Evolutionary conservation across 1,140 invertebrate genomes (phyloP), one percentile per base, ranked within the genome.

Genomic region (Hyles vespertilio): DNA sequence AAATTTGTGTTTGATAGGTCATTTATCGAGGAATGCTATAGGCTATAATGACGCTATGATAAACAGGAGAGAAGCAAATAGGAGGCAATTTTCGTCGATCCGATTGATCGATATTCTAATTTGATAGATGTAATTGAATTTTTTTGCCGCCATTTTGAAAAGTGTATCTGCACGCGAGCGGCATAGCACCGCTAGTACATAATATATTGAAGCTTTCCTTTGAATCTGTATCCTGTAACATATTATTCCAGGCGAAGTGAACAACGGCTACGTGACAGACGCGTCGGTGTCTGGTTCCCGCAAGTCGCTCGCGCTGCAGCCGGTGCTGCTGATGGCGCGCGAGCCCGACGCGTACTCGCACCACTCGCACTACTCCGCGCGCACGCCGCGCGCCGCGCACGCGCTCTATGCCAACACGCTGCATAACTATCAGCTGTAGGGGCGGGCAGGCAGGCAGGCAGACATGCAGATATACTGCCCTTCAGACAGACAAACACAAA

Each of bases 261-360:
- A 97, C 85, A 93, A 94, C 64, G 95, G 93, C 3, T 97, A 95
- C 78, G 92, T 97, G 51, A 92, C 91, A 2, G 96, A 97, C 82
- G 93, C 92, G 58, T 96, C 95, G 48, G 91, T 96, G 12, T 93
- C 94, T 5, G 95, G 95, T 0, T 96, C 95, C 1, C 87, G 96
- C 54, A 97, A 97, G 80, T 96, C 96, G 0, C 87, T 96, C 9
- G 96, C 95, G 59, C 88, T 97, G 11, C 95, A 97, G 86, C 96
- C 96, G 4, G 96, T 97, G 0, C 86, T 97, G 50, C 78, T 95
- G 65, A 94, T 96, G 84, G 76, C 77, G 1, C 78, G 79, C 2
- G 82, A 88, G 50, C 84, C 87, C 58, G 91, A 92, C 63, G 94
- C 95, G 68, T 91, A 90, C 63, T 94, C 95, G 68, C 91, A 90